phyloP scores from a whole-genome alignment of 2,797 vertebrate genomes.

The Staurois parvus region DNA sequence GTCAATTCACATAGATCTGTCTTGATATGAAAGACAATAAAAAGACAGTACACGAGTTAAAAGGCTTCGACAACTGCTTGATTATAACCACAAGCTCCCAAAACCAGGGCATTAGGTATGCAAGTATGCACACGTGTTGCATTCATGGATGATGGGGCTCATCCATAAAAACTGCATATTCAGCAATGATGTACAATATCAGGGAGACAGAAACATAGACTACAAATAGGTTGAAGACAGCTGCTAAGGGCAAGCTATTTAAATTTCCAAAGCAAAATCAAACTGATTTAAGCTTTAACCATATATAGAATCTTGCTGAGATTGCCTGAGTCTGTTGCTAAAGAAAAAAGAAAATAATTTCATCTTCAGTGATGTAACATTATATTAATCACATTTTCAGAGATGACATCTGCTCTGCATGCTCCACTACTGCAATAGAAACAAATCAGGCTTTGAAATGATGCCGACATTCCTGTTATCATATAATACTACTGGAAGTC shows the following conservation, averaged over 20 bases:
- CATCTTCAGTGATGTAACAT: neutral
- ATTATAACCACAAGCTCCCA: no score
- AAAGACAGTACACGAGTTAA: no score
- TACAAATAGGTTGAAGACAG: no score
- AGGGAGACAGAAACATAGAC: no score
- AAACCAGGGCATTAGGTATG: no score
- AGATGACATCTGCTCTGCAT: slow-evolving; percentile 11
- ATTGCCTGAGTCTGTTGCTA: neutral
- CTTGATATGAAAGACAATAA: no score
- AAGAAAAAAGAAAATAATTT: slow-evolving; percentile 10
- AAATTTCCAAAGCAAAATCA: neutral
- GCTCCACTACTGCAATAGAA: slow-evolving; percentile 27
- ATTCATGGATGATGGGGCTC: no score
- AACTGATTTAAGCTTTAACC: neutral
- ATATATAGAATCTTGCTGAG: neutral
- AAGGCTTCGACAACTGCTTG: no score
- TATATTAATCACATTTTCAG: slow-evolving; percentile 28
- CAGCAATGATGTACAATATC: no score
- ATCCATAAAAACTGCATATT: no score
- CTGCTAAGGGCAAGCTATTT: neutral
- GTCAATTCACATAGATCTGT: no score
- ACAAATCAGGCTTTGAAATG: slow-evolving; percentile 36
- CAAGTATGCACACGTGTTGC: no score
- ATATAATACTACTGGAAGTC: slow-evolving; percentile 25
- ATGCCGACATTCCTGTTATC: slow-evolving; percentile 37